Evolutionary conservation across 2,113 vertebrate species (phyloP), one percentile per base, ranked within the genome.

Genomic region (Amphiprion percula): DNA sequence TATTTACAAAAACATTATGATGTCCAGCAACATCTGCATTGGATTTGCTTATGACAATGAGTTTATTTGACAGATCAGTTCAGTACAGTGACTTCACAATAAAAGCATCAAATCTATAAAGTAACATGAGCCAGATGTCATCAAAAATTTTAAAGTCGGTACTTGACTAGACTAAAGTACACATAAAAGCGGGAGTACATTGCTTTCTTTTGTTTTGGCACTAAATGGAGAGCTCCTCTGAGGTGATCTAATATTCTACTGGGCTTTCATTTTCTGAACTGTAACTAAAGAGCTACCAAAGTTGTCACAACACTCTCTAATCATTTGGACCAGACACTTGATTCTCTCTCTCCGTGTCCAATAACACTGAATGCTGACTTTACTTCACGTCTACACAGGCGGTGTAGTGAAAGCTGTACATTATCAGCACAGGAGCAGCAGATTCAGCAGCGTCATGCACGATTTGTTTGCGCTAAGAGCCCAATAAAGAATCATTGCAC

Each of bases 91-190:
- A 47, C 37, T 17, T 55, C 21, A 14, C 24, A 60, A 37, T 16
- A 66, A 71, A 23, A 24, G 52, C 8, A 54, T 59, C 46, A 52
- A 47, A 55, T 52, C 33, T 16, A 41, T 52, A 54, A 47, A 50
- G 28, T 11, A 58, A 11, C 14, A 41, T 16, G 11, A 24, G 24
- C 58, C 59, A 54, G 58, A 68, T 30, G 10, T 14, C 23, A 41
- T 67, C 21, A 41, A 58, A 71, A 60, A 33, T 50, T 71, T 60
- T 23, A 71, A 61, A 15, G 12, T 39, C 7, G 37, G 37, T 39
- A 71, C 55, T 71, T 60, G 56, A 71, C 21, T 47, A 26, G 50
- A 15, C 47, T 53, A 50, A 50, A n/a, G 16, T 50, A 50, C 49
- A 17, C n/a, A 50, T 52, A 52, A 52, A 44, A 44, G 41, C 14